Evolutionary conservation across 2,113 vertebrate species (phyloP).

Genomic region (Dicentrarchus labrax): DNA sequence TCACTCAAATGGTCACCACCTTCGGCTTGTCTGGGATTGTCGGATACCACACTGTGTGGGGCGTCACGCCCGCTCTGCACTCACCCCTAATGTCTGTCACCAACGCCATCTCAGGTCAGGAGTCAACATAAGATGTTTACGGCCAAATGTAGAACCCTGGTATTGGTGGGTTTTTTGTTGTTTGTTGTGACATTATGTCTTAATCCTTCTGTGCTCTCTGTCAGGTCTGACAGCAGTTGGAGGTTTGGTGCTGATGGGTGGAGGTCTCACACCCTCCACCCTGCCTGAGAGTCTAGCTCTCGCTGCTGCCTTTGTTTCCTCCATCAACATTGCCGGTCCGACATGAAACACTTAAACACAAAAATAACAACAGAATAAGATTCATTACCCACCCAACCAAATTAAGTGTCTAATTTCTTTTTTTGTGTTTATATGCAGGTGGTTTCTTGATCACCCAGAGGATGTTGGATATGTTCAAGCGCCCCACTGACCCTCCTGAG

Average conservation of each 20-base stretch:
- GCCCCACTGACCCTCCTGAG: constrained; percentile 82
- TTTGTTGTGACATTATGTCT: too few species aligned
- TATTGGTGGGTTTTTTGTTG: too few species aligned
- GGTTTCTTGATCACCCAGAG: constrained; percentile 85
- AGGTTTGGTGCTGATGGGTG: constrained; percentile 88
- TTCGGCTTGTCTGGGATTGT: constrained; percentile 96
- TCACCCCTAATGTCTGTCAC: constrained; percentile 99
- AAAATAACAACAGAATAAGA: background rate
- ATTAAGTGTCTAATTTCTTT: background rate
- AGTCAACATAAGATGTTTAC: background rate
- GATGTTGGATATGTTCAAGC: constrained; percentile 87
- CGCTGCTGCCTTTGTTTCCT: constrained; percentile 87
- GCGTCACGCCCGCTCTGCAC: constrained; percentile 95
- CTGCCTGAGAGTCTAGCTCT: constrained; percentile 84
- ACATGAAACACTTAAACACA: background rate
- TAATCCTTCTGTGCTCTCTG: background rate
- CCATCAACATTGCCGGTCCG: constrained; percentile 87
- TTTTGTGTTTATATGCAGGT: constrained; percentile 55
- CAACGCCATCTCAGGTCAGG: constrained; percentile 96
- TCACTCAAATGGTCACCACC: constrained; percentile 96
- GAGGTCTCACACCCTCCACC: constrained; percentile 82
- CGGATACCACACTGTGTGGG: constrained; percentile 99
- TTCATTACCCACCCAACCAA: background rate
- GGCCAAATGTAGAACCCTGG: background rate
- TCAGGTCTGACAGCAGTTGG: constrained; percentile 87